phyloP scores from a whole-genome alignment of 2,888 invertebrate genomes.

The Heliconius hortense region DNA sequence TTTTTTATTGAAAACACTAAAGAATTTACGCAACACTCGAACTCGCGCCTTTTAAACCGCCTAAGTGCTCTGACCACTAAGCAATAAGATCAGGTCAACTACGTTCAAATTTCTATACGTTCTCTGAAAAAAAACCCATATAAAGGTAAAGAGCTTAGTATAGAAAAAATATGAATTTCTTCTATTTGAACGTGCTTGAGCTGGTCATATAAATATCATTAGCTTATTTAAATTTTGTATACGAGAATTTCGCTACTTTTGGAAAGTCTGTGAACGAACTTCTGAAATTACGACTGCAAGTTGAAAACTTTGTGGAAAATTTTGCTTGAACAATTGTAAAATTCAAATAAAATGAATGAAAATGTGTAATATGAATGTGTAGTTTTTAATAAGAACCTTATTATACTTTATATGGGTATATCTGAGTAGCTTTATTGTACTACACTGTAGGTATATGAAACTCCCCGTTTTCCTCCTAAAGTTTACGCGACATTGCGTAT shows the following conservation, averaged over 20 bases:
- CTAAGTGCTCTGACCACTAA: no score
- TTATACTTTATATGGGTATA: neutral
- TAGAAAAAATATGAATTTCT: neutral
- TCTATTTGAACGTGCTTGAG: neutral
- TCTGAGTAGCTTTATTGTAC: neutral
- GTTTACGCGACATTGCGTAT: no score
- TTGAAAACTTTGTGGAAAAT: constrained; percentile 9
- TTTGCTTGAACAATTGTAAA: constrained; percentile 12
- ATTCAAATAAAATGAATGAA: neutral
- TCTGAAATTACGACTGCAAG: constrained; percentile 9
- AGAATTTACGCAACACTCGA: no score
- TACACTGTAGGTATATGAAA: no score
- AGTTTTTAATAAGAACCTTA: neutral
- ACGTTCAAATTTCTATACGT: neutral
- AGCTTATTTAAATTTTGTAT: constrained; percentile 7
- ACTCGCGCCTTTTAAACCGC: no score
- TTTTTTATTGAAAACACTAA: no score
- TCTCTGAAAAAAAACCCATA: neutral
- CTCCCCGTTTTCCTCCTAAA: no score
- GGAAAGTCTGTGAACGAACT: constrained; percentile 12
- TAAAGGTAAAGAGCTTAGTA: no score
- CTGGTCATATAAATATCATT: constrained; percentile 2
- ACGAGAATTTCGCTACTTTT: neutral
- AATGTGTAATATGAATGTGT: neutral
- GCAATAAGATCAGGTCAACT: neutral